These are phyloP conservation scores for Aphelinus atriplicis DNA, from an alignment of 1,140 invertebrate genomes.

Conservation along the genomic window DNA sequence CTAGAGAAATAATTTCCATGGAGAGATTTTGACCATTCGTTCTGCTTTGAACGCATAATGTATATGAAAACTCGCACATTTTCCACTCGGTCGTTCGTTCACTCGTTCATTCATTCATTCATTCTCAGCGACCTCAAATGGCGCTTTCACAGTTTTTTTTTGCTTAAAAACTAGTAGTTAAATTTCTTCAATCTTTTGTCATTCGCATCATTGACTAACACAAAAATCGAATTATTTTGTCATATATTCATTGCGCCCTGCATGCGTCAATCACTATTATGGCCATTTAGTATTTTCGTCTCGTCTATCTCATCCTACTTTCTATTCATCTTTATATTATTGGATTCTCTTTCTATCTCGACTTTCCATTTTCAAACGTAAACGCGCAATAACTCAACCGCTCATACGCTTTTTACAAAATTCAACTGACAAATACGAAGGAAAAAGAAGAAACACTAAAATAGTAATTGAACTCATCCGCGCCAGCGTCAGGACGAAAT, in stretches of 20 bases:
- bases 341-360: neutral
- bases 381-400: conserved; percentile 1
- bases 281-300: conserved; percentile 45
- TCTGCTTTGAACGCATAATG: neutral
- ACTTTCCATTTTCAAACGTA: conserved; percentile 24
- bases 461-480: conserved; percentile 22
- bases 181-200: conserved; percentile 41
- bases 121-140: conserved; percentile 1
- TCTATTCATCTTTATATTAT: conserved; percentile 13
- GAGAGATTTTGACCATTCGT: neutral
- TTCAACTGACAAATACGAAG: conserved; percentile 37
- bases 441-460: conserved; percentile 25
- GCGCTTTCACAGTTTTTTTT: conserved; percentile 32
- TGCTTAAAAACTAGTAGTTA: conserved; percentile 52
- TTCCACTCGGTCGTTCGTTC: neutral
- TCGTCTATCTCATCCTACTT: conserved; percentile 1
- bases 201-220: conserved; percentile 13
- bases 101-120: conserved; percentile 15
- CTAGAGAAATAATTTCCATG: neutral
- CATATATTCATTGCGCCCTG: conserved; percentile 19
- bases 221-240: conserved; percentile 9
- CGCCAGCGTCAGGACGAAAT: conserved; percentile 36
- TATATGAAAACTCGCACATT: neutral
- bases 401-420: conserved; percentile 33
- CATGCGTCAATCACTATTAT: conserved; percentile 50